Percentiles rank a stretch among this genome's conserved stretches.
These are phyloP conservation scores for Poecile atricapillus DNA, from an alignment of 2,113 vertebrate genomes.

Conservation along the genomic window DNA sequence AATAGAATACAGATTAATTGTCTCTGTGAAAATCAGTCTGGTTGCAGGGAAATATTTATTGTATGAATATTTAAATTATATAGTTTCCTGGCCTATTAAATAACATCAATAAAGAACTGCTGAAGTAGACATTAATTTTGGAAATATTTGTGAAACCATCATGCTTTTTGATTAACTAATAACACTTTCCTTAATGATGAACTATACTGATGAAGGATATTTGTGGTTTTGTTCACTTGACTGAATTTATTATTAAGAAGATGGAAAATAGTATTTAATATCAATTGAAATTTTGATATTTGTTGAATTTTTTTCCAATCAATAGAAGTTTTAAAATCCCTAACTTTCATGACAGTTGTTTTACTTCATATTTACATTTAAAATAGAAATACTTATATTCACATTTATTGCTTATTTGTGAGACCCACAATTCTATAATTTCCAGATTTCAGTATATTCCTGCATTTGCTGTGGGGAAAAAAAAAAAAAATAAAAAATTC, in stretches of 20 bases:
- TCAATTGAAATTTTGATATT: not conserved
- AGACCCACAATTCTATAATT: not conserved
- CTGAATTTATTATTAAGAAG: not conserved
- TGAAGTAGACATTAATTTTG: not conserved
- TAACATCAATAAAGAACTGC: not conserved
- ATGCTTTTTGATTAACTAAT: not conserved
- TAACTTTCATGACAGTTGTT: not conserved
- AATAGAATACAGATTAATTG: conserved; percentile 8
- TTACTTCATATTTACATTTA: not conserved
- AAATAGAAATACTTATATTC: not conserved
- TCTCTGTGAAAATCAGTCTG: not conserved
- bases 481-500: not conserved
- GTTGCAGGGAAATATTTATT: not conserved
- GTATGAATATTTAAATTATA: conserved; percentile 27
- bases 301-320: not conserved
- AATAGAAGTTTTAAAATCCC: not conserved
- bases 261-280: not conserved
- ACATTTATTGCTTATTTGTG: not conserved
- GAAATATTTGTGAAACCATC: not conserved
- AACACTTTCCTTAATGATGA: not conserved
- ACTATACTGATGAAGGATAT: not conserved
- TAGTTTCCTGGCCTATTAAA: conserved; percentile 25
- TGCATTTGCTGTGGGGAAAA: not conserved
- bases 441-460: not conserved
- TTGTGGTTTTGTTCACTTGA: not conserved